Conservation (phyloP, 2,113 vertebrate genomes). For the Motacilla alba region DNA sequence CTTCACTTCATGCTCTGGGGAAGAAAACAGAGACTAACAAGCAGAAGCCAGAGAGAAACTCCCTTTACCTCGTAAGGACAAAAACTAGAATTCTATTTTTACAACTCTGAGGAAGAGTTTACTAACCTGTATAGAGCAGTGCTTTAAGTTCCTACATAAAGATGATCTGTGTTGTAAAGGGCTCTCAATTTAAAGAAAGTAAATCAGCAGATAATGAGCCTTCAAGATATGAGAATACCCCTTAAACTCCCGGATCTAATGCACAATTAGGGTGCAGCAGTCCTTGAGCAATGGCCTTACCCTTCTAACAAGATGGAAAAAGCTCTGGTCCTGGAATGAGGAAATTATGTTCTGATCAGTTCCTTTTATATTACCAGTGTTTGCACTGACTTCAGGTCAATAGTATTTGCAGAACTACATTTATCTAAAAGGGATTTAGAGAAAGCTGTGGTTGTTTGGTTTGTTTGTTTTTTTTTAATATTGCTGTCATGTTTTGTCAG, state of each 20-base stretch:
- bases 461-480: not conserved
- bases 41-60: not conserved
- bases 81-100: not conserved
- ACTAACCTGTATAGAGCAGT: not conserved
- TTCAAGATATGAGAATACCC: not conserved
- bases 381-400: not conserved
- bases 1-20: not conserved
- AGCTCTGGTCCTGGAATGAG: not conserved
- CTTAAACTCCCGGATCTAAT: fast-evolving
- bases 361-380: not conserved
- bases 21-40: not conserved
- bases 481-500: not conserved
- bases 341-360: not conserved
- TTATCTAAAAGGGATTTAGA: not conserved
- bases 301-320: not conserved
- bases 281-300: not conserved
- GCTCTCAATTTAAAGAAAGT: not conserved
- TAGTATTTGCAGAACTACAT: not conserved
- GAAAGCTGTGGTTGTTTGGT: not conserved
- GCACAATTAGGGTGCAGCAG: not conserved
- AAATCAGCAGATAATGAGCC: not conserved
- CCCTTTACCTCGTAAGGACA: not conserved
- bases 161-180: not conserved
- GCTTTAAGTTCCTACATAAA: not conserved
- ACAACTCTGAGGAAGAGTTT: not conserved